Evolutionary conservation across 1,140 invertebrate genomes (phyloP).

Genomic region (Aporrectodea caliginosa): DNA sequence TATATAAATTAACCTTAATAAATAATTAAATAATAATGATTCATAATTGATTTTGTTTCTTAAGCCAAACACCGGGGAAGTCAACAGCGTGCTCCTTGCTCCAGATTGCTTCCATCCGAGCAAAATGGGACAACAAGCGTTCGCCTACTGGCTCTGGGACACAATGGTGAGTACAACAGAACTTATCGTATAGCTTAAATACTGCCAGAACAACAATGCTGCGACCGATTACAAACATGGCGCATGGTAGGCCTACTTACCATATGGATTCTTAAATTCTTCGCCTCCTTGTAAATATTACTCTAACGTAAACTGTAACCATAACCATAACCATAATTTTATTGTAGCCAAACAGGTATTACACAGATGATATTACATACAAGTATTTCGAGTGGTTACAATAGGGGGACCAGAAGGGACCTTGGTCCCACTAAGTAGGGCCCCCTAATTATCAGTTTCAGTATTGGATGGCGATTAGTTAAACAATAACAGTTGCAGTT

Average conservation of each 20-base stretch:
- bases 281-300: neutral
- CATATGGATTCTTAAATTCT: neutral
- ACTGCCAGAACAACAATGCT: no score
- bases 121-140: neutral
- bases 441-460: no score
- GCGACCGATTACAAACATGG: neutral
- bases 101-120: slow-evolving; percentile 61
- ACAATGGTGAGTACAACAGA: no score
- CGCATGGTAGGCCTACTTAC: neutral
- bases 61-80: neutral
- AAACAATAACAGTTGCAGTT: no score
- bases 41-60: neutral
- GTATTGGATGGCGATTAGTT: no score
- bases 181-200: no score
- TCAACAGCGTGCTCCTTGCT: slow-evolving; percentile 58
- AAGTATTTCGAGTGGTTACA: no score
- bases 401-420: no score
- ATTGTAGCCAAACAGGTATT: no score
- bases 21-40: neutral
- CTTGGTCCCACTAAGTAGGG: no score
- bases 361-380: no score
- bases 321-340: neutral
- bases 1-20: neutral
- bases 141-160: slow-evolving; percentile 13
- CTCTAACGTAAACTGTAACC: neutral